Evolutionary conservation across 2,113 vertebrate species (phyloP), one percentile per base, ranked within the genome.

Genomic region (Macquaria australasica): DNA sequence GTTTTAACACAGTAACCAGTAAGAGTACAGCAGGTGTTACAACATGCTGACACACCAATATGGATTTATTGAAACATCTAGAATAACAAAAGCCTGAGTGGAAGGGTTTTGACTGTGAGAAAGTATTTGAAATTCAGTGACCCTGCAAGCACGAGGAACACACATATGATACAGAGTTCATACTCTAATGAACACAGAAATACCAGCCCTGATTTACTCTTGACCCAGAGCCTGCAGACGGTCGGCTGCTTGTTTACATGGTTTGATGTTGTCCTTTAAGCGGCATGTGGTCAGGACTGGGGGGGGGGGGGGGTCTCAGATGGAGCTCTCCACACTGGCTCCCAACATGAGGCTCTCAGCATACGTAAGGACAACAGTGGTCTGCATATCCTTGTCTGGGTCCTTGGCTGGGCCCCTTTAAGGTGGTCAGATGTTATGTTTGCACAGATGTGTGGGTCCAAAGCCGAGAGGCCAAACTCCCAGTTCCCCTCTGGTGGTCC

Each of bases 371-470:
- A 93, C 88, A 89, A 77, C 89, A 86, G 73, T 76, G 84, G 79
- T 74, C 82, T 23, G 66, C 78, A 41, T 86, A 77, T 89, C 89
- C 83, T 86, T 84, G 89, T 91, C 92, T 87, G 60, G 66, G 71
- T 86, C 92, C 88, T 34, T 37, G 31, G 86, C 88, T 77, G 37
- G 88, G 76, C 76, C 81, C 73, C 87, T 90, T 91, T 90, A 82
- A 93, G 90, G 83, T 87, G 87, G 85, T 93, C 88, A 82, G 85
- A 90, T 45, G 39, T 82, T 63, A 90, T 96, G 93, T 96, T 96
- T 96, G 92, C 77, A 96, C 95, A 96, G 95, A 95, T 96, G 95
- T 94, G 75, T 84, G 79, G 81, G 87, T 91, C 88, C 90, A 88
- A 89, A 91, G 88, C 83, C 6, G 31, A 79, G 84, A 89, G 68